Conservation (phyloP, 2,797 vertebrate species). For the Melanotaenia pygmaea region DNA sequence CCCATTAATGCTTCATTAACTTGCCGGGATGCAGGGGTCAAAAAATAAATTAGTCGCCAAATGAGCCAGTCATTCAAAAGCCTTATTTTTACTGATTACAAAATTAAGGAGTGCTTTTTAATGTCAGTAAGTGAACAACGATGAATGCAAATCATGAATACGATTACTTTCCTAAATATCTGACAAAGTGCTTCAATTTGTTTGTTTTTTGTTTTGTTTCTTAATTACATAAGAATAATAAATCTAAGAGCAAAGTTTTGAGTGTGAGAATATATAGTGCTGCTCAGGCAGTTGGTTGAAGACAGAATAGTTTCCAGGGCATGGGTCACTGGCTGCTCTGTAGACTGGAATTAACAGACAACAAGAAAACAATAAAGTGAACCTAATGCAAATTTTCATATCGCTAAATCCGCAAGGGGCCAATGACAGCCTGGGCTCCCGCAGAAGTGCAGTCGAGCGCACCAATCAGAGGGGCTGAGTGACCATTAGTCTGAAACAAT, state of each 20-base stretch:
- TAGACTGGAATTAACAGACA: constrained; percentile 88
- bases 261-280: constrained; percentile 42
- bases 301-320: constrained; percentile 60
- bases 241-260: neutral
- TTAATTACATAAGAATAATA: constrained; percentile 1
- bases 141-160: constrained; percentile 14
- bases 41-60: constrained; percentile 46
- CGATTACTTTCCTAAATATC: constrained; percentile 15
- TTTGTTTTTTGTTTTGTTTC: neutral
- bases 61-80: constrained; percentile 51
- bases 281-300: constrained; percentile 53
- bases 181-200: constrained; percentile 1
- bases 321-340: constrained; percentile 85
- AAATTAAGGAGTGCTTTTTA: constrained; percentile 19
- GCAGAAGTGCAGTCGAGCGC: constrained; percentile 78
- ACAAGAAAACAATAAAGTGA: constrained; percentile 84
- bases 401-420: constrained; percentile 72
- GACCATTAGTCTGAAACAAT: constrained; percentile 88
- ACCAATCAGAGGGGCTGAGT: constrained; percentile 79
- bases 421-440: constrained; percentile 69
- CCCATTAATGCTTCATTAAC: constrained; percentile 67
- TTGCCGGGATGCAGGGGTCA: constrained; percentile 37
- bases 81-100: constrained; percentile 6
- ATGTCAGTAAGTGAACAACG: constrained; percentile 11
- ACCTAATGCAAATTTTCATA: constrained; percentile 84